phyloP scores from a whole-genome alignment of 2,797 vertebrate genomes.

The Onychomys torridus region DNA sequence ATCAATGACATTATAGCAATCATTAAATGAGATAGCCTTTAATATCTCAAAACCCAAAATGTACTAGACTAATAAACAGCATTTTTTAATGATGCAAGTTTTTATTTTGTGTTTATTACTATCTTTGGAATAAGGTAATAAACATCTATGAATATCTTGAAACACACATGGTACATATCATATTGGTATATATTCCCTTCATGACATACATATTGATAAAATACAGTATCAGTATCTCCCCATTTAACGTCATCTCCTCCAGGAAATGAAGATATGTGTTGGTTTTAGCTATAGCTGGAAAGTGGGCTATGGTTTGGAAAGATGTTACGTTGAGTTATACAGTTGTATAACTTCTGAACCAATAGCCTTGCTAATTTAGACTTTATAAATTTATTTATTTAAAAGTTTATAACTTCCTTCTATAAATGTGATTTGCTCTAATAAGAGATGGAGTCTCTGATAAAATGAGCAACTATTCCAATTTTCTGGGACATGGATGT shows the following conservation, averaged over 20 bases:
- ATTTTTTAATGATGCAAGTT: constrained; percentile 28
- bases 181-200: not conserved
- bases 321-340: not conserved
- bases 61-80: not conserved
- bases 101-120: not conserved
- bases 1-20: not conserved
- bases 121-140: not conserved
- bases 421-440: not conserved
- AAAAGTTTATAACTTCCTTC: not conserved
- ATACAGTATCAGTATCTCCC: not conserved
- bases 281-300: not conserved
- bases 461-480: not conserved
- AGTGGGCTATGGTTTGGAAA: not conserved
- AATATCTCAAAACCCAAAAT: not conserved
- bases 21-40: not conserved
- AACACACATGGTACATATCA: not conserved
- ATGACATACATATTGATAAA: not conserved
- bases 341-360: not conserved
- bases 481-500: not conserved
- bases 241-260: not conserved
- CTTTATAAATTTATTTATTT: not conserved
- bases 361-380: constrained; percentile 2
- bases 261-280: not conserved
- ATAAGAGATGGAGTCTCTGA: not conserved
- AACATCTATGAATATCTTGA: not conserved